Base-by-base conservation (phyloP, 2,888 invertebrate species). In the Drosophila koepferae region DNA sequence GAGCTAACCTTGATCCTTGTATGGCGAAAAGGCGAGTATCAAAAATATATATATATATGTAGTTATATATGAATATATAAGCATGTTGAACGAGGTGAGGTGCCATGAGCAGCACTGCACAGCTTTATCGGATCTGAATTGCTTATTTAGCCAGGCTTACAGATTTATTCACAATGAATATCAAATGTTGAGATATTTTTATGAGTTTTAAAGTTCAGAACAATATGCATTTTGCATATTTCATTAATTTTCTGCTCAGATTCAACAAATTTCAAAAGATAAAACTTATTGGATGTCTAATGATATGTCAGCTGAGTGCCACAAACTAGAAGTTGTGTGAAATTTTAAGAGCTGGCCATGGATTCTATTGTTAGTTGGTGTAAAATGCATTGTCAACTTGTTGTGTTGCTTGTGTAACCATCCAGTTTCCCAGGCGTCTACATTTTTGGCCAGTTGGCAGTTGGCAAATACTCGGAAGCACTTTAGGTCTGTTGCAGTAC, bases 371-470 rank as follows among this genome's bases (percentile, higher is more conserved):
- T 14, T 20, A n/a, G 16, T 41, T 18, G 16, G 38, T 34, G n/a
- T 20, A 31, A 55, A 72, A 62, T 77, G 36, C 51, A 63, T 73
- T 68, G 43, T 12, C 40, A 63, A 62, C 40, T 67, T 63, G 49
- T 55, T 66, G 59, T 51, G 38, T 38, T 28, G 62, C 49, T 65
- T 70, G 48, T 40, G 54, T 16, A 40, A 3, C n/a, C 12, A 40
- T 12, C n/a, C 23, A n/a, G 40, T 12, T 54, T 28, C 54, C 54
- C 28, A 38, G 59, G 14, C 46, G 3, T 20, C 12, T 34, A 31
- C 23, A 31, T n/a, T 9, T 28, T 18, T 31, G n/a, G 55, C 12
- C 31, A 5, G 41, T 23, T 61, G 61, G 18, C 34, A 28, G 49
- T 71, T 56, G 56, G 43, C 34, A 58, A 44, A 44, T 59, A 61